phyloP scores from a whole-genome alignment of 1,140 invertebrate species.

The Euura saliciscinereae region DNA sequence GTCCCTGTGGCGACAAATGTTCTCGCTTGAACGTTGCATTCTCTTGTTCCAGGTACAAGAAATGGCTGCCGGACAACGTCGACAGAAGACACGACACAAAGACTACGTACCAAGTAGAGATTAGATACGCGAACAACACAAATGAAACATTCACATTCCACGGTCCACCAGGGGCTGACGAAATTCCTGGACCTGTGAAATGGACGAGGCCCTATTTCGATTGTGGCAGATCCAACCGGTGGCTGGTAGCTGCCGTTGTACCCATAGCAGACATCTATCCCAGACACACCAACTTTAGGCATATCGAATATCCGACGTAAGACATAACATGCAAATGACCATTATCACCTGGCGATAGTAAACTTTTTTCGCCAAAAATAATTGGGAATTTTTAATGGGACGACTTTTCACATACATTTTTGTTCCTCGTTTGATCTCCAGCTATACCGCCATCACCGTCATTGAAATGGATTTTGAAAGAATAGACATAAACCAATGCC shows the following conservation, averaged over 20 bases:
- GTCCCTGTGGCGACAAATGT: not conserved
- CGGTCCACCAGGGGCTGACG: conserved; percentile 87
- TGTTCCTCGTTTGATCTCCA: conserved; percentile 51
- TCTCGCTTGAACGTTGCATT: not conserved
- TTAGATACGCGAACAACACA: conserved; percentile 93
- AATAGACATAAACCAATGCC: conserved; percentile 98
- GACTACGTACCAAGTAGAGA: conserved; percentile 88
- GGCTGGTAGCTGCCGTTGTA: conserved; percentile 91
- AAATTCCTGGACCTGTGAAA: conserved; percentile 88
- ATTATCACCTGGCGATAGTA: too few species aligned
- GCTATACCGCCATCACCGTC: conserved; percentile 90
- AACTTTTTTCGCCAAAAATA: too few species aligned
- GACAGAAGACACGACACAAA: conserved; percentile 88
- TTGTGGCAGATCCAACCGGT: conserved; percentile 93
- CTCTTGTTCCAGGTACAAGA: conserved; percentile 65
- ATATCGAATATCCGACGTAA: conserved; percentile 95
- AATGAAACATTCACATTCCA: conserved; percentile 96
- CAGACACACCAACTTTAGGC: conserved; percentile 90
- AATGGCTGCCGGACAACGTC: conserved; percentile 88
- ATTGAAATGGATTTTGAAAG: conserved; percentile 97
- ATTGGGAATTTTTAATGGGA: too few species aligned
- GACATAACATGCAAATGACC: conserved; percentile 37
- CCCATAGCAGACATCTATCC: conserved; percentile 96
- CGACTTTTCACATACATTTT: too few species aligned
- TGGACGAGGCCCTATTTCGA: conserved; percentile 97